Evolutionary conservation across 2,888 invertebrate species (phyloP), one percentile per base, ranked within the genome.

Genomic region (Craniophora ligustri): DNA sequence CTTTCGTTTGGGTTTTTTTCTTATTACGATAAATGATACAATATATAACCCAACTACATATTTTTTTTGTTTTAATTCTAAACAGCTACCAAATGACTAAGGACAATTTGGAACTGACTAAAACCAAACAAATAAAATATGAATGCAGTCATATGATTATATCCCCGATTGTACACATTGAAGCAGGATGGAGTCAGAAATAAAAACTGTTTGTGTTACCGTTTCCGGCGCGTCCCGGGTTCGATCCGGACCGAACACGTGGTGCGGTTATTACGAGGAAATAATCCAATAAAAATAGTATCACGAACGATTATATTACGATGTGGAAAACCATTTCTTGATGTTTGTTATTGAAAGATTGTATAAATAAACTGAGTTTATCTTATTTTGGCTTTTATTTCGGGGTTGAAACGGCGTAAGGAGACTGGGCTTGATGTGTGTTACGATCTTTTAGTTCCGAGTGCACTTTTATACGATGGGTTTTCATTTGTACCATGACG

Each of bases 141-240:
- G 40, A 61, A 59, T 42, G 46, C 26, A 45, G 39, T 56, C 48
- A 62, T 51, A 62, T 46, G 34, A 40, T 48, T 47, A 69, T 68
- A 51, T 60, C 53, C 48, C 40, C 65, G 56, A 73, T 67, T 62
- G 74, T 75, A 71, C 65, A 58, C 50, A 66, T 48, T 38, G 59
- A 58, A 75, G 78, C 87, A 86, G 86, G 87, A 88, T 87, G 90
- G 85, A 87, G 89, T 89, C 90, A 87, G 87, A 92, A 93, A 93
- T 93, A 93, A 93, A 92, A 92, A 91, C 76, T 93, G 92, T 93
- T 93, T 92, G 91, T 89, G 83, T 91, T 89, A 91, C 76, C 81
- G 80, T 88, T 92, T 93, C 92, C 92, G 92, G 91, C 81, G 81
- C 76, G 86, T 87, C 86, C 82, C 82, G 82, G 83, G 85, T 88